These are phyloP conservation scores for Etheostoma nigrum DNA, from an alignment of 2,797 vertebrate genomes.

Conservation along the genomic window DNA sequence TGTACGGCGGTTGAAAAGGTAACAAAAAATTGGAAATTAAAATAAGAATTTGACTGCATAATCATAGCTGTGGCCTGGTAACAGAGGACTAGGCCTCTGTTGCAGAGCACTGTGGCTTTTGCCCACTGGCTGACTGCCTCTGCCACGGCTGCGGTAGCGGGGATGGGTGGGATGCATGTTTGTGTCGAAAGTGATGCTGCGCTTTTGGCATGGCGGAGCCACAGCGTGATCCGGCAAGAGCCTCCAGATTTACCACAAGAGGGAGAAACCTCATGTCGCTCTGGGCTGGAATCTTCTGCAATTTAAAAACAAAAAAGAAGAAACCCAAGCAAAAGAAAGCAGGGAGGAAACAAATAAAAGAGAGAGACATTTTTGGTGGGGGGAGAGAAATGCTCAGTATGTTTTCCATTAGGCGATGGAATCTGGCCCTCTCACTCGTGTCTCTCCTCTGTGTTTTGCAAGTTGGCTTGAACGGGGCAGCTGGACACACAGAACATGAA, in stretches of 20 bases:
- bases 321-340: slow-evolving; percentile 55
- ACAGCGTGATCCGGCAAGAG: slow-evolving; percentile 63
- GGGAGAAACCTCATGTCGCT: slow-evolving; percentile 70
- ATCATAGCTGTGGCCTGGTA: slow-evolving; percentile 18
- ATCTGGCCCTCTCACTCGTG: slow-evolving; percentile 40
- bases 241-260: slow-evolving; percentile 75
- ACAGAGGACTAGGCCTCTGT: slow-evolving; percentile 35
- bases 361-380: slow-evolving; percentile 54
- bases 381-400: slow-evolving; percentile 63
- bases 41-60: slow-evolving; percentile 24
- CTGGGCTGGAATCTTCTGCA: slow-evolving; percentile 65
- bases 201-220: slow-evolving; percentile 68
- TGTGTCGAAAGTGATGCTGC: slow-evolving; percentile 74
- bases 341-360: slow-evolving; percentile 75
- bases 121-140: slow-evolving; percentile 60
- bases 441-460: slow-evolving; percentile 36
- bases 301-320: slow-evolving; percentile 52
- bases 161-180: slow-evolving; percentile 66
- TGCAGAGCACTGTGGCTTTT: slow-evolving; percentile 53
- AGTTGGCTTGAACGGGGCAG: slow-evolving; percentile 57
- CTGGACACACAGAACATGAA: slow-evolving; percentile 69
- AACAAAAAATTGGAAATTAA: slow-evolving; percentile 10
- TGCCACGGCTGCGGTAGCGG: slow-evolving; percentile 61
- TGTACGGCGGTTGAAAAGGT: slow-evolving; percentile 31
- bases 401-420: slow-evolving; percentile 73